These are phyloP conservation scores for Poeciliopsis occidentalis DNA, from an alignment of 2,113 vertebrate genomes.

Conservation along the genomic window DNA sequence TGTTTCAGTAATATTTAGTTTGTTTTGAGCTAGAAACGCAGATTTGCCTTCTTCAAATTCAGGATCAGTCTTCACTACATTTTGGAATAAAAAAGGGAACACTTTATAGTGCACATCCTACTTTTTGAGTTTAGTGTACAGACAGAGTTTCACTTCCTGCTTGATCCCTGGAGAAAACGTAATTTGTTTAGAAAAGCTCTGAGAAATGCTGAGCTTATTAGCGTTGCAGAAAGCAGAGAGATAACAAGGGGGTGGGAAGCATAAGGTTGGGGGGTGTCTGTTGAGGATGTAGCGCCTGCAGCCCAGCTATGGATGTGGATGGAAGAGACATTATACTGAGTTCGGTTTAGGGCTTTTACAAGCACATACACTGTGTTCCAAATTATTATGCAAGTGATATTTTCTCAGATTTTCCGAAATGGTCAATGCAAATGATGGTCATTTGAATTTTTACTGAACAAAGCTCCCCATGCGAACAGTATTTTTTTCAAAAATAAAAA, in stretches of 20 bases:
- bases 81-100: neutral
- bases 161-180: slow-evolving; percentile 31
- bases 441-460: no score
- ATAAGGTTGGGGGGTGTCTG: no score
- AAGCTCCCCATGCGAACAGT: no score
- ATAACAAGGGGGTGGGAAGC: slow-evolving; percentile 6
- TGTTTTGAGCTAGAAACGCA: neutral
- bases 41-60: neutral
- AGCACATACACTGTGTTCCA: neutral
- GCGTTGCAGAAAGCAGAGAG: slow-evolving; percentile 9
- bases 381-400: no score
- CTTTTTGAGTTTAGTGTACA: slow-evolving; percentile 13
- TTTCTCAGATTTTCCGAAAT: no score
- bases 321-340: neutral
- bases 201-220: slow-evolving; percentile 27
- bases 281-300: slow-evolving; percentile 10
- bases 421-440: no score
- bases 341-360: neutral
- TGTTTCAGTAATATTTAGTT: neutral
- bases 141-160: slow-evolving; percentile 47
- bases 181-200: slow-evolving; percentile 47
- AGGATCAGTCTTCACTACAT: neutral
- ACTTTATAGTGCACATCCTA: slow-evolving; percentile 18
- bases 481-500: no score
- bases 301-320: neutral